A percentile compares a stretch with the other conserved stretches of the same genome.
Evolutionary conservation across 1,140 invertebrate genomes (phyloP).

Genomic region (Heliconius hewitsoni): DNA sequence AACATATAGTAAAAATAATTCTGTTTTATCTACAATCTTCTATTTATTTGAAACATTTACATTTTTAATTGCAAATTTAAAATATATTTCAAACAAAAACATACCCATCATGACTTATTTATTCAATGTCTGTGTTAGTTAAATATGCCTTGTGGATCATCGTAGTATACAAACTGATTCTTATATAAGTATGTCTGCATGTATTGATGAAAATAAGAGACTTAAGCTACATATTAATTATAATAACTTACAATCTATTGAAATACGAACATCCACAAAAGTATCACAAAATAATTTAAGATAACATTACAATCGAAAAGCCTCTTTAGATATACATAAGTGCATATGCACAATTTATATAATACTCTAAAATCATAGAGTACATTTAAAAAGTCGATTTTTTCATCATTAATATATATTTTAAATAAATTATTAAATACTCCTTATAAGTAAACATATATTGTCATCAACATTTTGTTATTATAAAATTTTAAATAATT

Average conservation of each 20-base stretch:
- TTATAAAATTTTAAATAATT: background rate
- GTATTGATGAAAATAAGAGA: background rate
- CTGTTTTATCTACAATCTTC: background rate
- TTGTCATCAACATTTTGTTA: background rate
- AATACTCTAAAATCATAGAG: background rate
- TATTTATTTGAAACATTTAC: slow-evolving; percentile 11
- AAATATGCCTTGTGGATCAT: slow-evolving; percentile 7
- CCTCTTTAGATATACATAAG: slow-evolving; percentile 52
- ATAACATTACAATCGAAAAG: slow-evolving; percentile 61
- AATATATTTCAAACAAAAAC: slow-evolving; percentile 19
- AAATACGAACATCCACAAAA: slow-evolving; percentile 59
- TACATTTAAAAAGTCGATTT: background rate
- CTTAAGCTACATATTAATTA: slow-evolving; percentile 21
- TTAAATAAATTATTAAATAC: slow-evolving; percentile 13
- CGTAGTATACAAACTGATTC: background rate
- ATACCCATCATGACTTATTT: background rate
- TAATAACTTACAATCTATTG: slow-evolving; percentile 36
- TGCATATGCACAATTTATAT: background rate
- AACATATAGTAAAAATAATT: slow-evolving; percentile 29
- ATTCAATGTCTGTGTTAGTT: background rate
- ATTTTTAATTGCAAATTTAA: slow-evolving; percentile 8
- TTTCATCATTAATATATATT: background rate
- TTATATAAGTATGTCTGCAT: background rate
- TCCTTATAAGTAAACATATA: background rate
- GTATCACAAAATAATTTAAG: slow-evolving; percentile 79